These are phyloP conservation scores for Bursaphelenchus okinawaensis DNA, from an alignment of 2,888 invertebrate species.

Conservation along the genomic window DNA sequence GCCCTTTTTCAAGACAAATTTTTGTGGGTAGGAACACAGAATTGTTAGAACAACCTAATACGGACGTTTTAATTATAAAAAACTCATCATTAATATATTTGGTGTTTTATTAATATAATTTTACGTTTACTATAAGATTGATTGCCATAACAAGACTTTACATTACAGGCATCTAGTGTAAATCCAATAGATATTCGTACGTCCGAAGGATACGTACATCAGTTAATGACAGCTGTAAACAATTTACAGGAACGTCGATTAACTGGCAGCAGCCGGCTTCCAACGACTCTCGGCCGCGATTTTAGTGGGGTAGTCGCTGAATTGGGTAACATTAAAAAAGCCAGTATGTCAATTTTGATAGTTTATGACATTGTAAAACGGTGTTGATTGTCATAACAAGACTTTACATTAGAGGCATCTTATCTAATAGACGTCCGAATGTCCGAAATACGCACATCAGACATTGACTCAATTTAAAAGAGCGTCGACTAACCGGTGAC, in stretches of 20 bases:
- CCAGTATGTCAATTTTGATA: too few species aligned
- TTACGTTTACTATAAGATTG: too few species aligned
- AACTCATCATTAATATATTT: too few species aligned
- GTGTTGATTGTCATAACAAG: too few species aligned
- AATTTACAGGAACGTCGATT: slow-evolving; percentile 45
- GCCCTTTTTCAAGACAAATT: too few species aligned
- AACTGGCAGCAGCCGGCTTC: slow-evolving; percentile 62
- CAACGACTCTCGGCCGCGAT: slow-evolving; percentile 81
- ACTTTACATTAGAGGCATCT: slow-evolving; percentile 67
- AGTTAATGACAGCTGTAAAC: slow-evolving; percentile 67
- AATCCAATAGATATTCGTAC: slow-evolving; percentile 86
- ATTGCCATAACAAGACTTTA: too few species aligned
- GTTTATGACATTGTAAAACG: too few species aligned
- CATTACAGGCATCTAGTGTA: slow-evolving; percentile 73
- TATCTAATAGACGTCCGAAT: slow-evolving; percentile 86
- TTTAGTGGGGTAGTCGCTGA: slow-evolving; percentile 77
- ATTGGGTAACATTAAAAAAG: too few species aligned
- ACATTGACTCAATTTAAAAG: slow-evolving; percentile 65
- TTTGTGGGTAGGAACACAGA: too few species aligned
- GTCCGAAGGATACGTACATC: slow-evolving; percentile 77
- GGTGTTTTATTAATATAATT: too few species aligned
- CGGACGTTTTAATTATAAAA: too few species aligned
- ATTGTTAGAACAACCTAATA: too few species aligned
- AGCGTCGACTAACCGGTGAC: slow-evolving; percentile 16
- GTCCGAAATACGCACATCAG: slow-evolving; percentile 76